Conservation (phyloP, 2,113 vertebrate genomes). For the Sinocyclocheilus rhinocerous region DNA sequence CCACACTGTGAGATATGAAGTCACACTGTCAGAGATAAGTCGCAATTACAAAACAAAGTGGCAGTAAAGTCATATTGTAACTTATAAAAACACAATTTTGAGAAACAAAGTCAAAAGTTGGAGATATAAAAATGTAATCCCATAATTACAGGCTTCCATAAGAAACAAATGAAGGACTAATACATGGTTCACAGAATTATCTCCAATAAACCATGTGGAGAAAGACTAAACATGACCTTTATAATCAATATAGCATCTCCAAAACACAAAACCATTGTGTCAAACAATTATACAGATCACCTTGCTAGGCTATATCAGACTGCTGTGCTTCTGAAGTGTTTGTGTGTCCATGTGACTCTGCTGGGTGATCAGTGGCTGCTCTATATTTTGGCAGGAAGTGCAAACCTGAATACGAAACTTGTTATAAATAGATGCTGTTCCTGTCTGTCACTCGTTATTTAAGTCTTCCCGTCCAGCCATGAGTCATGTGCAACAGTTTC, state of each 20-base stretch:
- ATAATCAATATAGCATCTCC: not conserved
- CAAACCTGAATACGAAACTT: conserved; percentile 72
- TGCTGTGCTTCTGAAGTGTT: conserved; percentile 6
- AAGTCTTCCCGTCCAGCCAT: conserved; percentile 48
- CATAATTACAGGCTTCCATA: too few species aligned
- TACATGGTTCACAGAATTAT: too few species aligned
- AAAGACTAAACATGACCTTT: not conserved
- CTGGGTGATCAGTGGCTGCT: conserved; percentile 33
- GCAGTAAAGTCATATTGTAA: too few species aligned
- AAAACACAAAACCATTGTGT: conserved; percentile 36
- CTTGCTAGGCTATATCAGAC: too few species aligned
- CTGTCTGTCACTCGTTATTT: conserved; percentile 53
- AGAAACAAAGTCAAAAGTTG: too few species aligned
- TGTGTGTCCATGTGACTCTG: conserved; percentile 42
- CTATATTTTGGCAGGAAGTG: conserved; percentile 68
- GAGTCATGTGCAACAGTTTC: conserved; percentile 48
- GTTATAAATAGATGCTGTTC: conserved; percentile 76
- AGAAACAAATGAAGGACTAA: too few species aligned
- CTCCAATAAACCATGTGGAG: too few species aligned
- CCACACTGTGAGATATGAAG: too few species aligned
- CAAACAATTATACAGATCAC: not conserved
- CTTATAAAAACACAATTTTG: too few species aligned
- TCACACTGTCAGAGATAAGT: too few species aligned
- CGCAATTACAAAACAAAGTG: too few species aligned
- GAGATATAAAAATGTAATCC: too few species aligned